Percentiles rank a stretch among this genome's conserved stretches.
phyloP scores from a whole-genome alignment of 2,797 vertebrate species.

The Bradypodion ventrale region DNA sequence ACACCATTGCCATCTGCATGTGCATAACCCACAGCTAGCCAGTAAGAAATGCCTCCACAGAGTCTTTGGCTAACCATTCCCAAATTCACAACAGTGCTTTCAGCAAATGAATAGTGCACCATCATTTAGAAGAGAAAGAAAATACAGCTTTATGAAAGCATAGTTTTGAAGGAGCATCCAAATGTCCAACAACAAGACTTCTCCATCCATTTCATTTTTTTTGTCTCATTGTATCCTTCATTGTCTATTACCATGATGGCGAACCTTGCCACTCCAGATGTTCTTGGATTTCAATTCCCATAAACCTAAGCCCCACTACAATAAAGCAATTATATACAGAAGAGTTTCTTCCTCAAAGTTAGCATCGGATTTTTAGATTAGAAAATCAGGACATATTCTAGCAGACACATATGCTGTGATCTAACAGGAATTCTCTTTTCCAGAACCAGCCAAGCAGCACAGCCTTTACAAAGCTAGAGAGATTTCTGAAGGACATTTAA shows the following conservation, averaged over 20 bases:
- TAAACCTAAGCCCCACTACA: too few relatives aligned
- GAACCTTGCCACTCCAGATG: too few relatives aligned
- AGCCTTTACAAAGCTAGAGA: constrained; percentile 58
- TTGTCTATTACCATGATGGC: neutral
- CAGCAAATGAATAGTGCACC: neutral
- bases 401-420: constrained; percentile 45
- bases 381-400: constrained; percentile 39
- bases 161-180: neutral
- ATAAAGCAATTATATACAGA: constrained; percentile 48
- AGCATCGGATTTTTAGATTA: constrained; percentile 56
- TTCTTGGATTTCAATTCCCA: too few relatives aligned
- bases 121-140: neutral
- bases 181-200: neutral
- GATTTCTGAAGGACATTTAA: constrained; percentile 50
- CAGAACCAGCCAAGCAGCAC: constrained; percentile 63
- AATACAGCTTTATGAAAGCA: neutral
- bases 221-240: neutral
- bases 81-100: neutral
- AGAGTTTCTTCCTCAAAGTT: constrained; percentile 57
- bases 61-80: neutral
- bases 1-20: neutral
- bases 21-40: neutral
- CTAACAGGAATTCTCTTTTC: constrained; percentile 62
- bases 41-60: neutral
- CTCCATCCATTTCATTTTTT: neutral